A percentile compares a stretch with the other conserved stretches of the same genome.
phyloP scores from a whole-genome alignment of 2,888 invertebrate genomes.

The Pterobdella sp. region DNA sequence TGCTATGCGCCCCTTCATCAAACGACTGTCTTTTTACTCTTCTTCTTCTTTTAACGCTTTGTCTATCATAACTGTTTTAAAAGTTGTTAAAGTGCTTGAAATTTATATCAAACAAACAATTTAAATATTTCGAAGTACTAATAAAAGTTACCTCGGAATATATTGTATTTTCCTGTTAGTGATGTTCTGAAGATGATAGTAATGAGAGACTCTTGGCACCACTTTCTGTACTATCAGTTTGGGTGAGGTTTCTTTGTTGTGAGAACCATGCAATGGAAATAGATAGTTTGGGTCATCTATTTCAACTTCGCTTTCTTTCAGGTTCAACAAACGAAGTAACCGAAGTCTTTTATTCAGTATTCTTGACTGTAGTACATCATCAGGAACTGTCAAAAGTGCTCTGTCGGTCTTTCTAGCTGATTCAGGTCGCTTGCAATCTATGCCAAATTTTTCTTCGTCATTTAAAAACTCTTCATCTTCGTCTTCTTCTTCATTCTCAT shows the following conservation, averaged over 20 bases:
- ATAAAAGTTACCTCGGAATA: slow-evolving; percentile 29
- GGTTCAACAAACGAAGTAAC: slow-evolving; percentile 33
- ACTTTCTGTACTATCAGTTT: slow-evolving; percentile 21
- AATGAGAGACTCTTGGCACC: slow-evolving; percentile 29
- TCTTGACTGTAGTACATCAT: slow-evolving; percentile 26
- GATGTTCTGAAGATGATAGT: slow-evolving; percentile 15
- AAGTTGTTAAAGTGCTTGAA: too few relatives aligned
- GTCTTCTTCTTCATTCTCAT: slow-evolving; percentile 4
- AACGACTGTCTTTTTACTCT: slow-evolving; percentile 39
- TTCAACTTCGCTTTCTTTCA: slow-evolving; percentile 28
- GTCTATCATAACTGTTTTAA: slow-evolving; percentile 14
- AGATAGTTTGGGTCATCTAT: not conserved
- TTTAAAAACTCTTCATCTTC: slow-evolving; percentile 13
- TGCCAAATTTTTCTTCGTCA: not conserved
- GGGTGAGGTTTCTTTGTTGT: not conserved
- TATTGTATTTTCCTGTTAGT: slow-evolving; percentile 30
- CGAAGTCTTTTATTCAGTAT: slow-evolving; percentile 35
- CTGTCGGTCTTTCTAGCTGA: slow-evolving; percentile 28
- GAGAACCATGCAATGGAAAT: not conserved
- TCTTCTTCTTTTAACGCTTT: not conserved
- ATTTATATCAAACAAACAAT: not conserved
- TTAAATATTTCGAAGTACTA: not conserved
- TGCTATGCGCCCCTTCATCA: slow-evolving; percentile 41
- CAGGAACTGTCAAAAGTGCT: slow-evolving; percentile 3
- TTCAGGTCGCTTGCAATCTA: slow-evolving; percentile 10